Conservation (phyloP, 1,140 invertebrate genomes). For the Cataglyphis hispanica region DNA sequence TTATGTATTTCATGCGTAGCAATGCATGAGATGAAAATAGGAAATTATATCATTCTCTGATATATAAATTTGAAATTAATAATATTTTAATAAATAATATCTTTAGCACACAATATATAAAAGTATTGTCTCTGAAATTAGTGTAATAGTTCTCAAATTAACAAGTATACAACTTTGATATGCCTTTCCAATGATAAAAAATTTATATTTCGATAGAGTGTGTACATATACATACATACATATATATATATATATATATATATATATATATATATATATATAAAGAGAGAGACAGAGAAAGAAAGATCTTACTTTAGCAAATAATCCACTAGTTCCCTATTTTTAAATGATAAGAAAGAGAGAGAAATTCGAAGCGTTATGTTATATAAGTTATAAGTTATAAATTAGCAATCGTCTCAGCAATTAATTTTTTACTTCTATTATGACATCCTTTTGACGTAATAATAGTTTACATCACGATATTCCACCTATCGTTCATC, state of each 20-base stretch:
- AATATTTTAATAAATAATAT: not conserved
- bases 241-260: too few relatives aligned
- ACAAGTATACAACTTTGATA: not conserved
- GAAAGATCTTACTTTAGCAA: not conserved
- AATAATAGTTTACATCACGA: not conserved
- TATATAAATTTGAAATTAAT: not conserved
- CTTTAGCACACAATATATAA: not conserved
- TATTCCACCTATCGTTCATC: not conserved
- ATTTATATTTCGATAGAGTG: too few relatives aligned
- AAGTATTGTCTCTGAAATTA: not conserved
- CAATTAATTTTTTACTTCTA: not conserved
- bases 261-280: too few relatives aligned
- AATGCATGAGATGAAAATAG: not conserved
- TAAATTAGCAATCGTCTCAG: not conserved
- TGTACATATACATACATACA: too few relatives aligned
- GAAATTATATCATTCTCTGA: not conserved
- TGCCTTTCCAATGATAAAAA: not conserved
- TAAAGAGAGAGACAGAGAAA: too few relatives aligned
- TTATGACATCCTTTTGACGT: not conserved
- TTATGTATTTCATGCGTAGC: not conserved
- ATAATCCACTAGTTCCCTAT: not conserved
- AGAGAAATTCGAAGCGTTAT: not conserved
- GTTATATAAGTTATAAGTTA: not conserved
- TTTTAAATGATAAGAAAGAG: not conserved
- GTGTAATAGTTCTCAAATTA: not conserved